A percentile compares a stretch with the other conserved stretches of the same genome.
These are phyloP conservation scores for Calypte anna DNA, from an alignment of 2,113 vertebrate genomes.

Conservation along the genomic window DNA sequence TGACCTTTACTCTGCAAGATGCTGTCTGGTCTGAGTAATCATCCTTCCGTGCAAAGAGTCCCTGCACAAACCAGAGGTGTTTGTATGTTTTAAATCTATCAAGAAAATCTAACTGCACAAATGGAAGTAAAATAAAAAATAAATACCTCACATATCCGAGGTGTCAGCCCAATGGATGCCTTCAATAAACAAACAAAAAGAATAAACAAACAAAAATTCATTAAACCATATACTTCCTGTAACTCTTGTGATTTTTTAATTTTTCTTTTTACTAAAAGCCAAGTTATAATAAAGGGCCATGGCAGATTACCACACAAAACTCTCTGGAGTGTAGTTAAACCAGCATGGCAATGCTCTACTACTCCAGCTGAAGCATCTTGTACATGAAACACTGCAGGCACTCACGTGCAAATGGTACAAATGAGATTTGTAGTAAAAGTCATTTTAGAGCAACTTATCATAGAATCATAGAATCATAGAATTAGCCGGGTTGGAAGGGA, in stretches of 20 bases:
- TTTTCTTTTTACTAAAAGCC: neutral
- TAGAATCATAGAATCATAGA: too few relatives aligned
- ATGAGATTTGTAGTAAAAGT: neutral
- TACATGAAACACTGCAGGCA: neutral
- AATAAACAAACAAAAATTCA: slow-evolving; percentile 3
- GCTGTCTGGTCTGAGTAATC: slow-evolving; percentile 79
- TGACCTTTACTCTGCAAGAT: slow-evolving; percentile 92
- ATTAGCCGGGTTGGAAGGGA: too few relatives aligned
- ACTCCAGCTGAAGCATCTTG: neutral
- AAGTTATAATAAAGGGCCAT: neutral
- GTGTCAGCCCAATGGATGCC: slow-evolving; percentile 92
- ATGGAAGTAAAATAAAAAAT: slow-evolving; percentile 33
- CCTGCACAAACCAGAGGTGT: slow-evolving; percentile 76
- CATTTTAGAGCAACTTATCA: neutral
- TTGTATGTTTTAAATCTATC: neutral
- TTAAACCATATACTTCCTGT: neutral
- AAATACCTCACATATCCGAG: slow-evolving; percentile 94
- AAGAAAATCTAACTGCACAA: neutral
- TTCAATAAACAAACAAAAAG: slow-evolving; percentile 67
- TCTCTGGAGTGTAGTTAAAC: neutral
- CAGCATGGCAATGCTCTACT: neutral
- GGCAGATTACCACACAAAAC: neutral
- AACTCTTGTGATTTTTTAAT: neutral
- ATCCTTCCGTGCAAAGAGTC: slow-evolving; percentile 86
- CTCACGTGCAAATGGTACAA: neutral